Evolutionary conservation across 2,113 vertebrate species (phyloP).

Genomic region (Ondatra zibethicus): DNA sequence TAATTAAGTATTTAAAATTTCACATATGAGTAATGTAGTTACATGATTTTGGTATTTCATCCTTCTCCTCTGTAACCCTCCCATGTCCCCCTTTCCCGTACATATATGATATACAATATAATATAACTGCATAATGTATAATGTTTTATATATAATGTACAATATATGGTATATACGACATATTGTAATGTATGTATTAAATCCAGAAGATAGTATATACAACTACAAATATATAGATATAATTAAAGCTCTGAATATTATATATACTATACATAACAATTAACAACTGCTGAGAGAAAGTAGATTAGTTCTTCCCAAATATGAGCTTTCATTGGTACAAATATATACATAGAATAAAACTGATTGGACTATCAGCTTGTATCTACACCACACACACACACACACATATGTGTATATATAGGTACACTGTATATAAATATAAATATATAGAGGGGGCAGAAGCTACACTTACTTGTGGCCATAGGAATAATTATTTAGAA

Average conservation of each 20-base stretch:
- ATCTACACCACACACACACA: not conserved
- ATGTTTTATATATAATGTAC: too few species aligned
- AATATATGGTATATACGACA: not conserved
- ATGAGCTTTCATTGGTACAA: not conserved
- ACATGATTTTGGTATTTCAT: not conserved
- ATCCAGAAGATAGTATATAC: not conserved
- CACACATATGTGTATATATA: too few species aligned
- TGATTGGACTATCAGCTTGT: not conserved
- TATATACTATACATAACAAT: not conserved
- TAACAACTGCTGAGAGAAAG: not conserved
- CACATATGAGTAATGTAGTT: not conserved
- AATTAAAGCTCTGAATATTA: not conserved
- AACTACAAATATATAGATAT: not conserved
- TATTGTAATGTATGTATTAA: not conserved
- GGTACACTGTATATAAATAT: too few species aligned
- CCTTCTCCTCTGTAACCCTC: not conserved
- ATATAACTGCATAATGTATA: too few species aligned
- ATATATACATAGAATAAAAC: not conserved
- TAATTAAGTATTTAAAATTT: not conserved
- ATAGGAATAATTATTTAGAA: not conserved
- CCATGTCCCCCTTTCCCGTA: not conserved
- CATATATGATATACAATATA: not conserved
- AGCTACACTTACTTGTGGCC: not conserved
- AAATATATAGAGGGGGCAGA: too few species aligned
- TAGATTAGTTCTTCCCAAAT: not conserved